Percentiles rank a stretch among this genome's conserved stretches.
phyloP scores from a whole-genome alignment of 2,113 vertebrate genomes.

The Ginglymostoma cirratum region DNA sequence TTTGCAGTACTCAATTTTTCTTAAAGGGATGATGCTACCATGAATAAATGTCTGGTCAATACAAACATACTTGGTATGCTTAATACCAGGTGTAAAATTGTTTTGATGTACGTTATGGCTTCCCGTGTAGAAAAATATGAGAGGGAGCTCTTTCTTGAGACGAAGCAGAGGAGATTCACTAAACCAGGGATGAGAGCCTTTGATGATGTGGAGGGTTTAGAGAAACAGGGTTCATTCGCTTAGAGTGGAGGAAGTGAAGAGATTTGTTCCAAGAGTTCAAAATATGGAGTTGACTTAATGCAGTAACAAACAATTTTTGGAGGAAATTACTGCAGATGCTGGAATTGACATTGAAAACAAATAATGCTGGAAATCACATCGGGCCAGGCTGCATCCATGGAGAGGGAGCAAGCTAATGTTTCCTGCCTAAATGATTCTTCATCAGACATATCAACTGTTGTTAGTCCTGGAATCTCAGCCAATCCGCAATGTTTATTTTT shows the following conservation, averaged over 20 bases:
- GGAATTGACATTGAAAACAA: too few species aligned
- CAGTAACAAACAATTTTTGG: too few species aligned
- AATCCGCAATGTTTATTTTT: too few species aligned
- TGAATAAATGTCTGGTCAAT: neutral
- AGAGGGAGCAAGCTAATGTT: too few species aligned
- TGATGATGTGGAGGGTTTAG: neutral
- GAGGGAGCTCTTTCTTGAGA: neutral
- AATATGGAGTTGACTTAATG: too few species aligned
- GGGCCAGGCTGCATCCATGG: too few species aligned
- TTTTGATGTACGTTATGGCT: neutral
- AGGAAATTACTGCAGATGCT: too few species aligned
- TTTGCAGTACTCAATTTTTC: neutral
- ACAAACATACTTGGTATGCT: neutral
- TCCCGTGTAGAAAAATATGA: neutral
- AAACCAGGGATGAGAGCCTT: neutral
- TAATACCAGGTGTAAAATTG: neutral
- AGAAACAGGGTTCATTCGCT: neutral
- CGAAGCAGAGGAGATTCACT: neutral
- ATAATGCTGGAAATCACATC: too few species aligned
- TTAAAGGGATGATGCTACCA: neutral
- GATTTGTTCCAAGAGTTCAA: too few species aligned
- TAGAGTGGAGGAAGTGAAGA: neutral
- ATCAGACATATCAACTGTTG: too few species aligned
- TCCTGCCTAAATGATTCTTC: too few species aligned
- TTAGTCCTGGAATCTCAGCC: too few species aligned